These are phyloP conservation scores for Neotoma lepida DNA, from an alignment of 2,113 vertebrate species.

Conservation along the genomic window DNA sequence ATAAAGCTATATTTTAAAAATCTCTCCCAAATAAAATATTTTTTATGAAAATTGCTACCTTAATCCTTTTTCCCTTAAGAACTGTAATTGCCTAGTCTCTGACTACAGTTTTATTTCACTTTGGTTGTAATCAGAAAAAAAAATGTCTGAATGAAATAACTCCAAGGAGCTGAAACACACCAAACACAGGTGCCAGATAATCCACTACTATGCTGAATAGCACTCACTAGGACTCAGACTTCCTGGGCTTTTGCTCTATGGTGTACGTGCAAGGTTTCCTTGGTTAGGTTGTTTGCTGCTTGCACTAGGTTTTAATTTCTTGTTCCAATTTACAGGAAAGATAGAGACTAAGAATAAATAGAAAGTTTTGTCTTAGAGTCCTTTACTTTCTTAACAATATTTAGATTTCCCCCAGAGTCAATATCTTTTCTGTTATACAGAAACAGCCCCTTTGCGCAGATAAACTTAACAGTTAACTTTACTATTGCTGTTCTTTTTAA, in stretches of 20 bases:
- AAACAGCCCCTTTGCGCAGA: not conserved
- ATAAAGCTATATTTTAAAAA: not conserved
- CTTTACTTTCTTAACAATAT: not conserved
- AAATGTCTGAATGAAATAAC: not conserved
- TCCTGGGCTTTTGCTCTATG: not conserved
- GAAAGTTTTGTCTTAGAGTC: not conserved
- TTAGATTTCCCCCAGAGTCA: not conserved
- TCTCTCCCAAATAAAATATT: not conserved
- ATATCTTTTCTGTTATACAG: not conserved
- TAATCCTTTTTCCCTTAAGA: not conserved
- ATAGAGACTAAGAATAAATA: not conserved
- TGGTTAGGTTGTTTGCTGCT: not conserved
- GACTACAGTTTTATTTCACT: not conserved
- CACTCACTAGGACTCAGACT: not conserved
- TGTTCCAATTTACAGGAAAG: not conserved
- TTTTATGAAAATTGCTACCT: not conserved
- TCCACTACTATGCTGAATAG: not conserved
- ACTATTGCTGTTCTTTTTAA: not conserved
- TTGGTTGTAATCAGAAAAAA: conserved; percentile 15
- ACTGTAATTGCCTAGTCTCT: not conserved
- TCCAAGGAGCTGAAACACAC: not conserved
- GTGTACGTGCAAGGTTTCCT: not conserved
- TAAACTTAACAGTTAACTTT: not conserved
- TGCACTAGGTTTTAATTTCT: not conserved
- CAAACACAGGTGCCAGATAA: not conserved